Conservation (phyloP, 2,888 invertebrate genomes). For the Cosmopolites sordidus region DNA sequence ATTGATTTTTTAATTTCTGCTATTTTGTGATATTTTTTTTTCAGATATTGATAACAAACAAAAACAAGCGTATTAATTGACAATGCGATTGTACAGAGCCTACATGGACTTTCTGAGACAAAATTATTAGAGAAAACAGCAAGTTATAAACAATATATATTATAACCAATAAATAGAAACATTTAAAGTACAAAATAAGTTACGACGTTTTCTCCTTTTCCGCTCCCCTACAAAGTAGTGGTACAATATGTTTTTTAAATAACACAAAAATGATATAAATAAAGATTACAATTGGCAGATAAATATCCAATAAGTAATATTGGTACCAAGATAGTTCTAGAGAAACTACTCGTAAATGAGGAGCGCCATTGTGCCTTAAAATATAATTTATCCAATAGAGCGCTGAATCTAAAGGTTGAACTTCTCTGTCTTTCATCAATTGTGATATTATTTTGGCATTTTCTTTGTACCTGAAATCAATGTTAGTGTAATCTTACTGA, state of each 20-base stretch:
- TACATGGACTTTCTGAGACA: no score
- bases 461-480: conserved; percentile 22
- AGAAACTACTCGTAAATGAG: conserved; percentile 28
- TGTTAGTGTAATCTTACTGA: conserved; percentile 2
- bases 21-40: no score
- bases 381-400: conserved; percentile 31
- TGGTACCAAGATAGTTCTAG: conserved; percentile 30
- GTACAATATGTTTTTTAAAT: neutral
- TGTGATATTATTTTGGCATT: conserved; percentile 22
- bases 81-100: no score
- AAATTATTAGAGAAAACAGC: no score
- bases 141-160: no score
- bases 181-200: neutral
- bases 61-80: no score
- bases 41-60: no score
- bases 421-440: conserved; percentile 26
- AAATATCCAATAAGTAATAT: conserved; percentile 30
- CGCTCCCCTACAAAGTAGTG: neutral
- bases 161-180: no score
- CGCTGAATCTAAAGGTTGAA: conserved; percentile 26
- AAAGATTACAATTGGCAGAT: conserved; percentile 2
- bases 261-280: neutral
- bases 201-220: neutral
- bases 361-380: conserved; percentile 29
- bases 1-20: no score